Base-by-base conservation (phyloP, 2,113 vertebrate species). In the Phycodurus eques region DNA sequence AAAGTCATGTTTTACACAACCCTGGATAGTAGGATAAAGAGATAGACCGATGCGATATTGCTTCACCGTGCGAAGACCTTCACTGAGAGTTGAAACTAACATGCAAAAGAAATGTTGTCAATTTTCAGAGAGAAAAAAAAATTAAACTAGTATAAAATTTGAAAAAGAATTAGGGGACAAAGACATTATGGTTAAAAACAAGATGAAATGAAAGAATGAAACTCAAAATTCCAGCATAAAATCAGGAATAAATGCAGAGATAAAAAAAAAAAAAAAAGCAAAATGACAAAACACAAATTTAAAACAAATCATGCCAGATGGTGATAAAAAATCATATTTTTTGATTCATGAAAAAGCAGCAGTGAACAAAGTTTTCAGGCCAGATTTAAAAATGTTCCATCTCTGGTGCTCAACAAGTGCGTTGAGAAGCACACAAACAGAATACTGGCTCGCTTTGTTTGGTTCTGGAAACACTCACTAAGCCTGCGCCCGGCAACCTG, bases 1-100 rank as follows among this genome's bases (percentile, higher is more conserved):
- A 76, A 59, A 59, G 56, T 14, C 59, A 17, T 35, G 59, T 61
- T 61, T 61, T 61, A 61, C 59, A 35, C 59, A 61, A 61, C 31
- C 59, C 14, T 61, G 59, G 59, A 61, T 15, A 35, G 13, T 15
- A 17, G 53, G 53, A 56, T 56, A n/a, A 56, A 56, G 20, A 56
- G 53, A 19, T 56, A n/a, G 53, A 56, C 53, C 10, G n/a, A 56
- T 56, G 53, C 20, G n/a, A 56, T 56, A 56, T 56, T 56, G 53
- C 53, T 54, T 54, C 53, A n/a, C n/a, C 8, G 49, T 51, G 17
- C 17, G 49, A 20, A 20, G 49, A 17, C 49, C 17, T 51, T 51
- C 14, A 2, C 51, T 54, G 20, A 8, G 20, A 54, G 12, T n/a
- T n/a, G 53, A 54, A 54, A 54, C 53, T 2, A 54, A n/a, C 53